phyloP scores from a whole-genome alignment of 2,888 invertebrate genomes.

The Drosophila nigritarsus region DNA sequence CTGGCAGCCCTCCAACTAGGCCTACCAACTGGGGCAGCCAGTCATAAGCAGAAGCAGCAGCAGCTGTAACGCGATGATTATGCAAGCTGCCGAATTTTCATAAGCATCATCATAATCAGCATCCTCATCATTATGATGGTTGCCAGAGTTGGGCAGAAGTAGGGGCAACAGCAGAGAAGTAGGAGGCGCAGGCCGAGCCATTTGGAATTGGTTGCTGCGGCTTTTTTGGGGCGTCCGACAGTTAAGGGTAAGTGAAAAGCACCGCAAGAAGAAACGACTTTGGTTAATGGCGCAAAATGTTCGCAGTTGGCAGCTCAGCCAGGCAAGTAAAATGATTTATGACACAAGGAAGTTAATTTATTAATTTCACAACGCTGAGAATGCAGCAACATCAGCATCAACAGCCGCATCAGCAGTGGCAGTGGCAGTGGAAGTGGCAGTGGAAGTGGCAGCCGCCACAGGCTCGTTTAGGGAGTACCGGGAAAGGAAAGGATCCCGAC shows the following conservation, averaged over 20 bases:
- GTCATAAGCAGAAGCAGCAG: conserved; percentile 50
- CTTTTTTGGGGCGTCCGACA: conserved; percentile 42
- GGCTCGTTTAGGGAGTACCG: conserved; percentile 25
- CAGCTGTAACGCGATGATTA: conserved; percentile 70
- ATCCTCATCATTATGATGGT: conserved; percentile 51
- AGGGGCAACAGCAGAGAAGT: conserved; percentile 8
- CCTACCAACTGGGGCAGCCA: conserved; percentile 60
- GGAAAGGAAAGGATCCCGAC: conserved; percentile 33
- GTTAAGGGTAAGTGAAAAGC: conserved; percentile 80
- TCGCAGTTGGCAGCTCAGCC: conserved; percentile 67
- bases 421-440: conserved; percentile 13
- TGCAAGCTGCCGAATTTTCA: conserved; percentile 50
- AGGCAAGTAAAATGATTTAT: conserved; percentile 76
- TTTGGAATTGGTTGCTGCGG: conserved; percentile 46
- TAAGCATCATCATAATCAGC: conserved; percentile 48
- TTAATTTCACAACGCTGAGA: conserved; percentile 70
- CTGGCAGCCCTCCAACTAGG: conserved; percentile 71
- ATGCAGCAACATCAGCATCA: conserved; percentile 35
- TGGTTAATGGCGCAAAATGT: conserved; percentile 80
- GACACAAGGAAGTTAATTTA: conserved; percentile 80
- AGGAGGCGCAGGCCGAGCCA: conserved; percentile 17
- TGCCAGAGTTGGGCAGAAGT: conserved; percentile 21
- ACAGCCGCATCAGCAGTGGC: conserved; percentile 14
- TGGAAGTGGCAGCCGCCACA: conserved; percentile 6
- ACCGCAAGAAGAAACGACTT: conserved; percentile 73